Percentiles rank a stretch among this genome's conserved stretches.
These are phyloP conservation scores for Epinotia demarniana DNA, from an alignment of 2,888 invertebrate species.

Conservation along the genomic window DNA sequence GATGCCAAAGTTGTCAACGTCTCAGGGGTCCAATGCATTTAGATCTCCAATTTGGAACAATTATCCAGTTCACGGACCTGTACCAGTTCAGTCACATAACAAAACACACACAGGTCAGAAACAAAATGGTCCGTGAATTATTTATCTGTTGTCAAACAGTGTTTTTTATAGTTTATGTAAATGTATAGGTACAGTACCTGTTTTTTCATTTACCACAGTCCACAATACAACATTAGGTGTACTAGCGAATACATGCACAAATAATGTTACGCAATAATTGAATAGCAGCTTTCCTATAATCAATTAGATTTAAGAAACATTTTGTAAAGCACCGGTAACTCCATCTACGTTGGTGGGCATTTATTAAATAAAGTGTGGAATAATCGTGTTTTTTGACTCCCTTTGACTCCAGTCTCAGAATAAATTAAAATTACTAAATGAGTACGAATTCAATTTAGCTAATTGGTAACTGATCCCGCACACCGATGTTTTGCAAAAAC, in stretches of 20 bases:
- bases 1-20: not conserved
- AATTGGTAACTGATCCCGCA: too few species aligned
- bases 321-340: not conserved
- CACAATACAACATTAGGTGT: not conserved
- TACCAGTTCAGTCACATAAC: too few species aligned
- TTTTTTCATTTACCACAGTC: not conserved
- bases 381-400: not conserved
- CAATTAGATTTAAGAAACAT: not conserved
- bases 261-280: not conserved
- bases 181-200: too few species aligned
- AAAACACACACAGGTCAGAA: not conserved
- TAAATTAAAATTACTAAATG: not conserved
- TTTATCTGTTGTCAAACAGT: not conserved
- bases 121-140: not conserved
- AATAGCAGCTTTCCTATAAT: not conserved
- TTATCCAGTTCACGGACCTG: too few species aligned
- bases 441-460: too few species aligned
- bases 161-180: not conserved
- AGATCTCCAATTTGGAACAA: not conserved
- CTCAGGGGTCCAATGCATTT: not conserved
- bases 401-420: too few species aligned
- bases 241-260: too few species aligned
- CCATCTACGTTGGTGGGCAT: slow-evolving; percentile 2
- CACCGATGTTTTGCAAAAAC: too few species aligned
- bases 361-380: slow-evolving; percentile 29